These are phyloP conservation scores for Pseudochromis fuscus DNA, from an alignment of 2,797 vertebrate genomes.

Conservation along the genomic window DNA sequence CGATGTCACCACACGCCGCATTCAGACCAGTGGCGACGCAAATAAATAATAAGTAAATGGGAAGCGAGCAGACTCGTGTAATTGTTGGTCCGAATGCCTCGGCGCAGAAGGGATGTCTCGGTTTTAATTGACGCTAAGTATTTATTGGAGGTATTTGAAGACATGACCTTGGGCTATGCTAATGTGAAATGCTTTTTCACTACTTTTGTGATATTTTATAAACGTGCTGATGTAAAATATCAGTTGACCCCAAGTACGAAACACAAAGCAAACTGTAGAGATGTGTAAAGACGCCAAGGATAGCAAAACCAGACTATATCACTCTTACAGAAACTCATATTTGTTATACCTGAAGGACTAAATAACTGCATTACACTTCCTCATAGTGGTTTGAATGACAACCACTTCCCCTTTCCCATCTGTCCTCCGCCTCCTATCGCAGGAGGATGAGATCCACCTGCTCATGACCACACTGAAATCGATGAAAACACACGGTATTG, in stretches of 20 bases:
- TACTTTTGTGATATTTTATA: neutral
- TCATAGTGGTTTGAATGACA: slow-evolving; percentile 32
- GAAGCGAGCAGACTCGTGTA: too few species aligned
- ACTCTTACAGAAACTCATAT: neutral
- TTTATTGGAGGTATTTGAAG: neutral
- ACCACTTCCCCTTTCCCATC: slow-evolving; percentile 20
- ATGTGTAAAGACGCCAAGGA: neutral
- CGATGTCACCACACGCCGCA: too few species aligned
- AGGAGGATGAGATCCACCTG: slow-evolving; percentile 41
- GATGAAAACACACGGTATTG: slow-evolving; percentile 34
- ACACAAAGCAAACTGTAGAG: neutral
- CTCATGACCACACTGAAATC: slow-evolving; percentile 30
- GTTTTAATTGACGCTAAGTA: too few species aligned
- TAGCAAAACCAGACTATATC: neutral
- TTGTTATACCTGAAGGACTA: slow-evolving; percentile 10
- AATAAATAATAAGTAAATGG: too few species aligned
- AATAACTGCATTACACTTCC: neutral
- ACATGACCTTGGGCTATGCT: neutral
- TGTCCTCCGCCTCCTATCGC: slow-evolving; percentile 10
- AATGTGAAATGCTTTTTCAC: neutral
- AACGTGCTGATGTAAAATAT: neutral
- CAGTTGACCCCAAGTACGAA: neutral
- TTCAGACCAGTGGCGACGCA: too few species aligned
- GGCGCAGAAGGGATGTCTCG: too few species aligned
- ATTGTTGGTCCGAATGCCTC: too few species aligned